Evolutionary conservation across 2,888 invertebrate genomes (phyloP), one percentile per base, ranked within the genome.

Genomic region (Nycteola revayana): DNA sequence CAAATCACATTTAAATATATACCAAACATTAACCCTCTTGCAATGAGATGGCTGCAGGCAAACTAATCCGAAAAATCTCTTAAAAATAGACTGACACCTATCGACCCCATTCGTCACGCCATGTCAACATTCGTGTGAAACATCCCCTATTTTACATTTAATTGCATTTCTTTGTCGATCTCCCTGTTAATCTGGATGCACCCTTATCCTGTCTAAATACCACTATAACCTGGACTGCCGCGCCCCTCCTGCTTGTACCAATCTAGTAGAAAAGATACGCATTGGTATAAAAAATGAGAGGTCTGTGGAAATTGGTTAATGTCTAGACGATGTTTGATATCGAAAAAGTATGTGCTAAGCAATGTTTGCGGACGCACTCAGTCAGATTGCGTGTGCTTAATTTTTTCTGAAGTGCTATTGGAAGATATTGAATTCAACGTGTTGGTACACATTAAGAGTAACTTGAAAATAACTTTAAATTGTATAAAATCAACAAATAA

Each of bases 121-220:
- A 54, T 74, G 85, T 86, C 84, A 86, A 84, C 82, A 83, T 48
- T 75, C 78, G 82, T 84, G 85, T 83, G 82, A 77, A 83, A 73
- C 74, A 75, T 65, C 75, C 86, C 86, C 79, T 86, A 84, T 82
- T 88, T 86, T 86, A 85, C 85, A 88, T 88, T 86, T 87, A 88
- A 88, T 88, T 88, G 85, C 87, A 86, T 88, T 87, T 86, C 86
- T 88, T 86, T 87, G 86, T 86, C 77, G 72, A 83, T 82, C 76
- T 78, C 77, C 76, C 76, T 60, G 81, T 79, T 82, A 85, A 83
- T 85, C 80, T 80, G 75, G 65, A 82, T 84, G 83, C 84, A 83
- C 87, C 85, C 87, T 86, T 80, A 79, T 76, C 67, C 66, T 54
- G 42, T 55, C 38, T 45, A 58, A 49, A 39, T 37, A 46, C 76